These are phyloP conservation scores for Chloroclysta siterata DNA, from an alignment of 2,888 invertebrate species.

Conservation along the genomic window DNA sequence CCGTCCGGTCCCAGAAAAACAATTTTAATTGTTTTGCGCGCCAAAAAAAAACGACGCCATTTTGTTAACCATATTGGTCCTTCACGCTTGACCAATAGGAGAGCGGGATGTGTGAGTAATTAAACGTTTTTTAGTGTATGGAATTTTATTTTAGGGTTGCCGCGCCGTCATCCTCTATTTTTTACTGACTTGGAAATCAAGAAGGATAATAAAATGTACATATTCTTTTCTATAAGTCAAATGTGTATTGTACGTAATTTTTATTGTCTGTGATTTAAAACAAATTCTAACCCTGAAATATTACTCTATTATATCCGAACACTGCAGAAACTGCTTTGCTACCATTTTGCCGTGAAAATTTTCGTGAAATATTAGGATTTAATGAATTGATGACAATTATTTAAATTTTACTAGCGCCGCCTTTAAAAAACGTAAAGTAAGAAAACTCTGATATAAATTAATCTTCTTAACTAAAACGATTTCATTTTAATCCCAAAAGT, in stretches of 20 bases:
- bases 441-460: background rate
- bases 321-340: too few species aligned
- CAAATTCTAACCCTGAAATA: too few species aligned
- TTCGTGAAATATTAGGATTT: too few species aligned
- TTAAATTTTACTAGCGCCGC: background rate
- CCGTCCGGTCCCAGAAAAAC: slow-evolving; percentile 40
- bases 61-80: slow-evolving; percentile 55
- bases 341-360: too few species aligned
- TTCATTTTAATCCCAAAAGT: slow-evolving; percentile 32
- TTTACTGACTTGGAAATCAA: slow-evolving; percentile 1
- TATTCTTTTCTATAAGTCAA: too few species aligned
- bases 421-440: background rate
- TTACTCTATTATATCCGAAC: too few species aligned
- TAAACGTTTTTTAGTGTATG: slow-evolving; percentile 28
- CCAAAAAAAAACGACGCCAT: slow-evolving; percentile 54
- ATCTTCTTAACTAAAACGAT: slow-evolving; percentile 16
- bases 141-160: slow-evolving; percentile 11
- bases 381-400: background rate
- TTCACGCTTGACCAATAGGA: slow-evolving; percentile 60
- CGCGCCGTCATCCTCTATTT: background rate
- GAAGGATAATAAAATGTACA: background rate
- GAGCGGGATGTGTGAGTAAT: slow-evolving; percentile 41
- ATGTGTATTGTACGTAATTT: too few species aligned
- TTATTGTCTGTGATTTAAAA: too few species aligned
- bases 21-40: slow-evolving; percentile 57